Percentiles rank a stretch among this genome's conserved stretches.
phyloP scores from a whole-genome alignment of 2,888 invertebrate species.

The Xestoiulus laeticollis region DNA sequence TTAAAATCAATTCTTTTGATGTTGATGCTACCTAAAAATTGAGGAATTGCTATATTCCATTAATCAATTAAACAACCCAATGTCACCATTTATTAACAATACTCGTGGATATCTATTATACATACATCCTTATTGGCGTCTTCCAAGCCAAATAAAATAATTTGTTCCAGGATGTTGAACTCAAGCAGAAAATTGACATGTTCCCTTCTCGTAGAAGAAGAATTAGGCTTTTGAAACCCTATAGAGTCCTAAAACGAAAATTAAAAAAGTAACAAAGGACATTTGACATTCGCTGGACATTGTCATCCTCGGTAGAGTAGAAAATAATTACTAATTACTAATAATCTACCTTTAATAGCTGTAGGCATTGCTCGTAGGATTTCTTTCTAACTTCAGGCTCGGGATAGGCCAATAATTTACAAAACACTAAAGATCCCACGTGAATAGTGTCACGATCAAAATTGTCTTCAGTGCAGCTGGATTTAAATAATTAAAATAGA shows the following conservation, averaged over 20 bases:
- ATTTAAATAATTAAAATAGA: neutral
- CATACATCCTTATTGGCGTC: neutral
- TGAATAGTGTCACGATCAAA: neutral
- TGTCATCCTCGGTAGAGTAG: neutral
- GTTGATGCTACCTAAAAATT: neutral
- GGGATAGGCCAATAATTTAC: neutral
- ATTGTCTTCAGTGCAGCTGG: neutral
- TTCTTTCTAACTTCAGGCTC: neutral
- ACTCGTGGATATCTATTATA: neutral
- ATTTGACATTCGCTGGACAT: no score
- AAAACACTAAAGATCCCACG: neutral
- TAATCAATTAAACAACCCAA: neutral
- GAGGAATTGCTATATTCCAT: neutral
- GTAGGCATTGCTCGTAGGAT: neutral
- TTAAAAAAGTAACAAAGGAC: no score
- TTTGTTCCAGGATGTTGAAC: neutral
- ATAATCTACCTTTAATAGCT: conserved; percentile 3
- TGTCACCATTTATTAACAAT: neutral
- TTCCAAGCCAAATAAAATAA: conserved; percentile 4
- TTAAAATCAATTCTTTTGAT: neutral
- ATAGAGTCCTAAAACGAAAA: neutral
- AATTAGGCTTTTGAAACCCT: neutral
- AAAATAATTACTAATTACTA: neutral
- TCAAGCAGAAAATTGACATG: neutral
- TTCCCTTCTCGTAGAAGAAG: neutral